These are phyloP conservation scores for Limnephilus marmoratus DNA, from an alignment of 2,888 invertebrate species.

Conservation along the genomic window DNA sequence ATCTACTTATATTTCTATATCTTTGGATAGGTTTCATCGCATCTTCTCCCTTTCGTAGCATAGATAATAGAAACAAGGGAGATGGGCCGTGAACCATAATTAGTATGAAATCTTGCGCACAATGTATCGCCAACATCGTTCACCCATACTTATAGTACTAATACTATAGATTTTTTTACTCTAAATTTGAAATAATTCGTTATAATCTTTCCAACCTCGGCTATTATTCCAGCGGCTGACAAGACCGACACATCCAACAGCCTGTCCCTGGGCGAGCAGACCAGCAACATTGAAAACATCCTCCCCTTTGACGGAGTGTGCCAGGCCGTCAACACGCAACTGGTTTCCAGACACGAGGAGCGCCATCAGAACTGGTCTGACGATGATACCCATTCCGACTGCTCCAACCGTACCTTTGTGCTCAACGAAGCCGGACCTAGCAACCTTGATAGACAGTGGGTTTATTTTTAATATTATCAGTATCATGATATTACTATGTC, in stretches of 20 bases:
- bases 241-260: slow-evolving; percentile 63
- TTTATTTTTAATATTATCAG: neutral
- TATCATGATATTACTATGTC: neutral
- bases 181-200: neutral
- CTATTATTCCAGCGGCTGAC: slow-evolving; percentile 56
- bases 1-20: no score
- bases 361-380: slow-evolving; percentile 45
- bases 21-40: no score
- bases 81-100: no score
- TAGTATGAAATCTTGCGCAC: no score
- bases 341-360: slow-evolving; percentile 18
- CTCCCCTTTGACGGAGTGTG: slow-evolving; percentile 57
- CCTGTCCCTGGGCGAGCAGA: slow-evolving; percentile 58
- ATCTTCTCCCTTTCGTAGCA: no score
- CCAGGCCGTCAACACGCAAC: slow-evolving; percentile 17
- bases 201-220: neutral
- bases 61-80: no score
- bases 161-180: neutral
- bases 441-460: slow-evolving; percentile 56
- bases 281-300: slow-evolving; percentile 55
- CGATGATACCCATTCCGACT: slow-evolving; percentile 62
- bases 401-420: slow-evolving; percentile 61
- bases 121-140: no score
- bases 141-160: no score
- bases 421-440: slow-evolving; percentile 52